Evolutionary conservation across 2,113 vertebrate genomes (phyloP), one percentile per base, ranked within the genome.

Genomic region (Pampusana beccarii): DNA sequence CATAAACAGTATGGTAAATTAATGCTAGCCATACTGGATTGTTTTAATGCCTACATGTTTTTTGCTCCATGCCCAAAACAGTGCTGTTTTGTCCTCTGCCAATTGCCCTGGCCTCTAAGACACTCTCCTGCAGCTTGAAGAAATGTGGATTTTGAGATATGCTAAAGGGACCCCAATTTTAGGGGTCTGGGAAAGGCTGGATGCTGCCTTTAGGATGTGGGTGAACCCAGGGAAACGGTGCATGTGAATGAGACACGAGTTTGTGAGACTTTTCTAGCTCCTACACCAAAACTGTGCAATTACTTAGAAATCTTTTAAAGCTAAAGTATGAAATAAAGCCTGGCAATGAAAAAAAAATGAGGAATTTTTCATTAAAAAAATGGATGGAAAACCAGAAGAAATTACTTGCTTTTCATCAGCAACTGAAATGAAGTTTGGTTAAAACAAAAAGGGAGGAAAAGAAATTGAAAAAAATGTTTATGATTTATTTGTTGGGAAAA

Each of bases 1-100:
- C 73, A 79, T 82, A 95, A 96, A 95, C 91, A 93, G 33, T 28
- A 7, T 3, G 64, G 61, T 84, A 90, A 92, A 92, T 84, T 93
- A 84, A 72, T 15, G 28, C 17, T 88, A 50, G 53, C 65, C 60
- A 50, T 16, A 44, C 48, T 50, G 77, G 84, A 44, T 65, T 91
- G 57, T 83, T 95, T 72, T 93, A 96, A 82, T 94, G 46, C 62
- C 78, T 72, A 36, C 58, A 11, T 48, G 31, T 15, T 84, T 84
- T 90, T 83, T 75, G 40, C 61, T 92, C n/a, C 1, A 0, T 86
- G 75, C 61, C 69, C 64, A 75, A 60, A 90, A 60, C 44, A 74
- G 51, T 16, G n/a, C 23, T 67, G 34, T 34, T 86, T 80, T 80
- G 54, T 79, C 60, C 88, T 56, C 42, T 80, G 54, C 33, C 33